phyloP scores from a whole-genome alignment of 2,888 invertebrate genomes.

The Protonemura montana region DNA sequence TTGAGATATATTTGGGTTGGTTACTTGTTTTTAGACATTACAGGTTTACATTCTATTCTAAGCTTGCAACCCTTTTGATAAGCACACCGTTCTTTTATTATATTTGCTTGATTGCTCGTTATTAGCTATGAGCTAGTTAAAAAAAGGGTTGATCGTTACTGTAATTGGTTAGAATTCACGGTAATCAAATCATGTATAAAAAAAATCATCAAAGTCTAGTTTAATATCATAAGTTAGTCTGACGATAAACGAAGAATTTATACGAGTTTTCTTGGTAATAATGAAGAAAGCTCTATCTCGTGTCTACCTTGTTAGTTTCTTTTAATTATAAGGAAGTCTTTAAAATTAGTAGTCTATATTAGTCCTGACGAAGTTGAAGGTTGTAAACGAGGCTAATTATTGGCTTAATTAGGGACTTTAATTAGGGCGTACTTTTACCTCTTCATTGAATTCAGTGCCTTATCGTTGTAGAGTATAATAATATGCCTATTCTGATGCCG shows the following conservation, averaged over 20 bases:
- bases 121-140: neutral
- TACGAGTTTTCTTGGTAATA: neutral
- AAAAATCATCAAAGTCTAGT: neutral
- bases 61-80: too few species aligned
- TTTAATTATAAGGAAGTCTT: constrained; percentile 7
- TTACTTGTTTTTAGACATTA: too few species aligned
- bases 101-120: neutral
- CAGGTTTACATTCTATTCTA: too few species aligned
- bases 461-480: too few species aligned
- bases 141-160: neutral
- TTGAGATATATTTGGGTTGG: too few species aligned
- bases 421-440: constrained; percentile 13
- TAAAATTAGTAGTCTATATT: constrained; percentile 2
- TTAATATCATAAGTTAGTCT: constrained; percentile 7
- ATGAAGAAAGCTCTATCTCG: neutral
- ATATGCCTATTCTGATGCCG: too few species aligned
- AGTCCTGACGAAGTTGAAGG: neutral
- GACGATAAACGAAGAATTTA: constrained; percentile 7
- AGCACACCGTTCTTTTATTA: too few species aligned
- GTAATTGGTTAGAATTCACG: neutral
- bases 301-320: constrained; percentile 5
- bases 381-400: neutral
- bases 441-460: neutral
- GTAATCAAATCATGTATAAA: neutral
- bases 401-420: constrained; percentile 29